These are phyloP conservation scores for Oenanthe oenanthe DNA, from an alignment of 2,113 vertebrate genomes.

Conservation along the genomic window DNA sequence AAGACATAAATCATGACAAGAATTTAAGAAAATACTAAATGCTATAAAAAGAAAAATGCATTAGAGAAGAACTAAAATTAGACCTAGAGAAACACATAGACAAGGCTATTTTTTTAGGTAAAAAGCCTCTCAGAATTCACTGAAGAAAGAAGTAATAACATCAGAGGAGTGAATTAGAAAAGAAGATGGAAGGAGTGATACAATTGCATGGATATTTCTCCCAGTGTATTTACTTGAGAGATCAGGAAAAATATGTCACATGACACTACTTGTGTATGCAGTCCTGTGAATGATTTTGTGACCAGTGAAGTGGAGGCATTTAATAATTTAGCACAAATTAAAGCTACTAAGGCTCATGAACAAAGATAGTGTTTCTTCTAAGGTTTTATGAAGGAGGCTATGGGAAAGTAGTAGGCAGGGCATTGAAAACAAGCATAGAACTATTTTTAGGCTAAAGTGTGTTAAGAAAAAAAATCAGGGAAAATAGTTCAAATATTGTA, in stretches of 20 bases:
- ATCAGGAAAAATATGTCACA: neutral
- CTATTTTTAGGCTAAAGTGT: neutral
- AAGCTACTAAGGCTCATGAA: neutral
- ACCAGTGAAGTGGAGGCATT: neutral
- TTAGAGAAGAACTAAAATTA: constrained; percentile 1
- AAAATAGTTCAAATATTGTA: neutral
- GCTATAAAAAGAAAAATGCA: neutral
- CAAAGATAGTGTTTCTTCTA: neutral
- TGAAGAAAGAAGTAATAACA: neutral
- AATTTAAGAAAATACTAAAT: neutral
- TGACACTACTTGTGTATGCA: neutral
- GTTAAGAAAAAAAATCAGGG: neutral
- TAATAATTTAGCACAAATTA: neutral
- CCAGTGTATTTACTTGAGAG: neutral
- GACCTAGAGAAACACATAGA: neutral
- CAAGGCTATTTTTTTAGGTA: neutral
- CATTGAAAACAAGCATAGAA: neutral
- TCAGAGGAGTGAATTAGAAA: neutral
- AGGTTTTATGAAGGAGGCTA: neutral
- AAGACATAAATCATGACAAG: neutral
- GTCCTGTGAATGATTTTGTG: neutral
- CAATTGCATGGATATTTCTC: neutral
- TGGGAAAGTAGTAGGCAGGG: neutral
- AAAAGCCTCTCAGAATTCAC: neutral
- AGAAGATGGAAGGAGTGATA: neutral